Conservation (phyloP, 53 echinoderm and acorn worm species). For the Luidia sarsii region DNA sequence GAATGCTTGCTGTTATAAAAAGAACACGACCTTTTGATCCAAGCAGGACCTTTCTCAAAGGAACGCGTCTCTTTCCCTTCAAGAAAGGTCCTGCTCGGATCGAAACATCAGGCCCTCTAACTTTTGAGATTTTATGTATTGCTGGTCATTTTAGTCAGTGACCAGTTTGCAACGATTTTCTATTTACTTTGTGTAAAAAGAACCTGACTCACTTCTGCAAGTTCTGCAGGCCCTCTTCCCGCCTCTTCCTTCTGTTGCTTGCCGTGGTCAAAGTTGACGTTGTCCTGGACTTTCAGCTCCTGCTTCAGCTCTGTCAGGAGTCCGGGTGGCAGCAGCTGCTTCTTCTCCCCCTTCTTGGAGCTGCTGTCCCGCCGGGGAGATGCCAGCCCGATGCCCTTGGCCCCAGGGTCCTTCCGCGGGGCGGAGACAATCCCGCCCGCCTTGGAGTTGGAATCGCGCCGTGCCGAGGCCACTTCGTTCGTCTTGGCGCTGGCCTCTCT, state of each 20-base stretch:
- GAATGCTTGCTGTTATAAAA: no score
- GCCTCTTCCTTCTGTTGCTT: conserved; percentile 6
- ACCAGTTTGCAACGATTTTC: no score
- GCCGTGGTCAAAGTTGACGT: conserved; percentile 32
- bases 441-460: conserved; percentile 27
- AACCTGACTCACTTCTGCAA: no score
- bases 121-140: conserved; percentile 1
- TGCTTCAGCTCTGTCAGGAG: conserved; percentile 9
- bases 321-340: conserved; percentile 32
- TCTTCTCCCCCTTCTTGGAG: conserved; percentile 5
- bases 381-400: conserved; percentile 25
- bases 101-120: no score
- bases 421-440: conserved; percentile 9
- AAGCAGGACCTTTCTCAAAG: no score
- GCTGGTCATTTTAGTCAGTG: not conserved
- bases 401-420: conserved; percentile 24
- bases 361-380: conserved; percentile 43
- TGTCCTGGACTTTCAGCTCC: conserved; percentile 36
- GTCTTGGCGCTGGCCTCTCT: conserved; percentile 26
- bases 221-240: conserved; percentile 24
- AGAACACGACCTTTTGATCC: no score
- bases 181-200: no score
- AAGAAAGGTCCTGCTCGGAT: no score
- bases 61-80: no score
- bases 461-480: conserved; percentile 23